phyloP scores from a whole-genome alignment of 2,888 invertebrate genomes.

The Drosophila kuntzei region DNA sequence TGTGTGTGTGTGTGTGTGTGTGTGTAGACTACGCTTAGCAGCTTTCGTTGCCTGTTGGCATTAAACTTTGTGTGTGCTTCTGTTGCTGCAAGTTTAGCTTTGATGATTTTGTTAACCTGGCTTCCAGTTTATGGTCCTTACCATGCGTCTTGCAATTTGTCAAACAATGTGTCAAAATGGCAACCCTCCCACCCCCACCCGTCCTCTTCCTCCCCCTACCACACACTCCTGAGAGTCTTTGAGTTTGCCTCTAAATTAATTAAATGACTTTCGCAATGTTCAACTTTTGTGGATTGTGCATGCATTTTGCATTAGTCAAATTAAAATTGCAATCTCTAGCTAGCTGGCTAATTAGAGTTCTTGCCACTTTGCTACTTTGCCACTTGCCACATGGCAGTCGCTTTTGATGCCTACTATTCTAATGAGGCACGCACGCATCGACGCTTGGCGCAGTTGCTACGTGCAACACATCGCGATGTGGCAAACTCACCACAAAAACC shows the following conservation, averaged over 20 bases:
- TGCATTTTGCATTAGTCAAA: conserved; percentile 68
- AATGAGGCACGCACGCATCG: conserved; percentile 59
- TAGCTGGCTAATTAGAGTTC: conserved; percentile 51
- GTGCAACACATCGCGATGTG: conserved; percentile 25
- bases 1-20: conserved; percentile 28
- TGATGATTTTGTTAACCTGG: conserved; percentile 75
- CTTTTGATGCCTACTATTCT: conserved; percentile 21
- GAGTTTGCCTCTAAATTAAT: conserved; percentile 56
- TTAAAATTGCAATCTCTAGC: conserved; percentile 67
- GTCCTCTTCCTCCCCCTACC: too few species aligned
- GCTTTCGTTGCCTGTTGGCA: conserved; percentile 66
- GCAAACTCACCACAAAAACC: background rate
- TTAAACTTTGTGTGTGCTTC: conserved; percentile 61
- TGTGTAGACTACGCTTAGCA: conserved; percentile 52
- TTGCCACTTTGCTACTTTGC: conserved; percentile 35
- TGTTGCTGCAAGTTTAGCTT: conserved; percentile 62
- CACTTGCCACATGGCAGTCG: conserved; percentile 29
- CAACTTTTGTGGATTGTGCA: conserved; percentile 60
- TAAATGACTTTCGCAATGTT: conserved; percentile 66
- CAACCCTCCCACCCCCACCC: background rate
- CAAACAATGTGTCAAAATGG: conserved; percentile 81
- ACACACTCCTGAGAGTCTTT: background rate
- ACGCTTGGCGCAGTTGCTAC: conserved; percentile 38
- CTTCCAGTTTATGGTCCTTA: conserved; percentile 54
- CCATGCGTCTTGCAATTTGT: conserved; percentile 75